phyloP scores from a whole-genome alignment of 1,140 invertebrate species.

The Neodiprion pinetum region DNA sequence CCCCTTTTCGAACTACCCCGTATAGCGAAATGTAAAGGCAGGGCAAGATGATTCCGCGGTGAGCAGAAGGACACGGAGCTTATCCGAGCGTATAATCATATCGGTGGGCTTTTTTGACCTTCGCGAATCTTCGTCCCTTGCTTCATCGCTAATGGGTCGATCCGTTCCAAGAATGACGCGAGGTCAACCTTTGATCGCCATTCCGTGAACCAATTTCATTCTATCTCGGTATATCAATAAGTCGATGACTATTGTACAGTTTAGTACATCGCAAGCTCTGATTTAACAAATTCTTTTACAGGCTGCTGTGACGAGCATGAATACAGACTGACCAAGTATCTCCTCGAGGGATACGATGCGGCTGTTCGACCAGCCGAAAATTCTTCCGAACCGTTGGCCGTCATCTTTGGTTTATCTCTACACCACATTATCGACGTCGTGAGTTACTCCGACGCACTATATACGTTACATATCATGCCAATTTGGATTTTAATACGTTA shows the following conservation, averaged over 20 bases:
- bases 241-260: no score
- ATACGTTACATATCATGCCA: not conserved
- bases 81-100: not conserved
- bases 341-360: constrained; percentile 78
- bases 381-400: constrained; percentile 74
- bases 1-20: no score
- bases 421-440: constrained; percentile 86
- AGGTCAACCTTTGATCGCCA: not conserved
- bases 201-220: not conserved
- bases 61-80: not conserved
- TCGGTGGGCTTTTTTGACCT: not conserved
- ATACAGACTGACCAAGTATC: constrained; percentile 73
- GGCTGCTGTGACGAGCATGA: constrained; percentile 71
- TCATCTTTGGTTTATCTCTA: constrained; percentile 80
- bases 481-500: not conserved
- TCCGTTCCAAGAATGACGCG: not conserved
- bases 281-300: constrained; percentile 29
- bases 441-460: constrained; percentile 49
- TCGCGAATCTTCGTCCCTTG: not conserved
- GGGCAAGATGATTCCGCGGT: no score
- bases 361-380: constrained; percentile 79
- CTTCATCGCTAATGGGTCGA: not conserved
- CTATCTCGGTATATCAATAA: no score
- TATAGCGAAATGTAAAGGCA: no score
- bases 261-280: no score